Evolutionary conservation across 92 coral and sea anemone genomes (phyloP), one percentile per base, ranked within the genome.

Genomic region (Pocillopora grandis): DNA sequence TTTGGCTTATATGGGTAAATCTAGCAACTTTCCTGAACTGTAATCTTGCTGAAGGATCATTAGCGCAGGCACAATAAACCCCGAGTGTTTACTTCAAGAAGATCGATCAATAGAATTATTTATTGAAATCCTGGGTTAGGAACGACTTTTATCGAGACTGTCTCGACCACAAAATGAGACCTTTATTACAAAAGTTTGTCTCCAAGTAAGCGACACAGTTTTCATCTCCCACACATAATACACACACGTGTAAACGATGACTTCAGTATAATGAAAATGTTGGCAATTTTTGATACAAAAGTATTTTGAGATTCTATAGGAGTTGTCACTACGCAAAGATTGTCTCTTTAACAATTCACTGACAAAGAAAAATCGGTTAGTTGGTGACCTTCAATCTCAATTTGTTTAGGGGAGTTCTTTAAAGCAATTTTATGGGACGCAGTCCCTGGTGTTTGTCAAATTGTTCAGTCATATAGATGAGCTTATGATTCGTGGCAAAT

Each of bases 371-470:
- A 42, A 27, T 76, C 48, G 63, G 42, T 60, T 21, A 60, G 12
- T 36, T 37, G 60, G 42, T 42, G 71, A 63, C 62, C 15, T 77
- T n/a, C 17, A 69, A 65, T 20, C 58, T 66, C 13, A 5, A 23
- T 35, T 80, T 57, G 13, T n/a, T 18, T 58, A 71, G n/a, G 70
- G 72, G 62, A 65, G 64, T 19, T 64, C 48, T 72, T 78, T 78
- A 48, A 59, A 49, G 64, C 58, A 61, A 33, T 13, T 19, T 63
- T 68, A 78, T 42, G 62, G 37, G n/a, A 78, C 65, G 18, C 13
- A 20, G 55, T 17, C 60, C 84, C 64, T 19, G 16, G 67, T 80
- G 66, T 62, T 77, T 56, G 19, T 69, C 62, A 42, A 13, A 57
- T 2, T 42, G 52, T 42, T 42, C 52, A 42, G 52, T 42, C 52